phyloP scores from a whole-genome alignment of 2,888 invertebrate genomes.

The Xestia sexstrigata region DNA sequence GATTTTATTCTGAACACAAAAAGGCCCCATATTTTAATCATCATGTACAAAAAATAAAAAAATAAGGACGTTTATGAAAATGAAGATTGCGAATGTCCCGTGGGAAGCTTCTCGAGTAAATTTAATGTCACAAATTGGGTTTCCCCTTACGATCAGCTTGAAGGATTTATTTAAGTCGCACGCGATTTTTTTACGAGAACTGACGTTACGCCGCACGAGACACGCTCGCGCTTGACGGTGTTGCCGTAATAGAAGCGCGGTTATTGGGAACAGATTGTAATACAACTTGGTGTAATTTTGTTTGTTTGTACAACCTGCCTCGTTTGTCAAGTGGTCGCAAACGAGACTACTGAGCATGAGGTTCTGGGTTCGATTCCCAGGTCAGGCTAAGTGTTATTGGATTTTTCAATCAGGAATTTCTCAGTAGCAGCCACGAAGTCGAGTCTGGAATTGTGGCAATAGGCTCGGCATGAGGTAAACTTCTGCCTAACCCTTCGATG shows the following conservation, averaged over 20 bases:
- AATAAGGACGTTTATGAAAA: constrained; percentile 66
- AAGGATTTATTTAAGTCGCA: constrained; percentile 69
- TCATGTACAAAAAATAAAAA: constrained; percentile 60
- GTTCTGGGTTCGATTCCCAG: too few species aligned
- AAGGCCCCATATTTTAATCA: constrained; percentile 24
- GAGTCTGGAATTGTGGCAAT: too few species aligned
- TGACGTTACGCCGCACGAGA: constrained; percentile 44
- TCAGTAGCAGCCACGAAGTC: too few species aligned
- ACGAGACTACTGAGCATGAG: too few species aligned
- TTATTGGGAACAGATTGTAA: constrained; percentile 14
- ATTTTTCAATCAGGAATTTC: too few species aligned
- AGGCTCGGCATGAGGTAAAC: too few species aligned
- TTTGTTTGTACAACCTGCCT: neutral
- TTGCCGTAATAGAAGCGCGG: constrained; percentile 16
- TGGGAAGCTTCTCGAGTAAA: constrained; percentile 64
- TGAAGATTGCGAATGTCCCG: constrained; percentile 66
- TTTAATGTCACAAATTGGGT: constrained; percentile 74
- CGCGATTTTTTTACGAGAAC: constrained; percentile 67
- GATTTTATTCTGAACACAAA: neutral
- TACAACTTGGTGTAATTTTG: neutral
- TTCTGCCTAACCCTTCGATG: too few species aligned
- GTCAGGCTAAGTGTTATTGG: too few species aligned
- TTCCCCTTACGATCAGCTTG: constrained; percentile 68
- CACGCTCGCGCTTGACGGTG: constrained; percentile 23
- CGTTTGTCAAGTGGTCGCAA: too few species aligned